A percentile compares a stretch with the other conserved stretches of the same genome.
phyloP scores from a whole-genome alignment of 37 sponge, comb jelly and placozoan species.

The Diacarnus erythraeanus region DNA sequence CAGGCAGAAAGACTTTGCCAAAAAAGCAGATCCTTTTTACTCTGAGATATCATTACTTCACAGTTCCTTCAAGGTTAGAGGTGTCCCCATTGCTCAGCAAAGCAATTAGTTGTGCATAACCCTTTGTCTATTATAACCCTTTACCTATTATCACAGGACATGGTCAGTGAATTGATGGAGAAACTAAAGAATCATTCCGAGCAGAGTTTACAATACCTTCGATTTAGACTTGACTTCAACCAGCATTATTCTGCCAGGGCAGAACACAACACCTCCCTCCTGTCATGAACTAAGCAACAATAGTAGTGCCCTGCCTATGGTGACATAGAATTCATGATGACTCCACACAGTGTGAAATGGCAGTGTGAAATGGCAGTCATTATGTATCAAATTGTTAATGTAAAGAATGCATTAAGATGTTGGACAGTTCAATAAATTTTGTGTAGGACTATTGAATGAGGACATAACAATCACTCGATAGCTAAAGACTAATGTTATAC shows the following conservation, averaged over 20 bases:
- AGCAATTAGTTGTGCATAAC: not conserved
- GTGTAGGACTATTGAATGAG: no score
- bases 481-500: no score
- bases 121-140: not conserved
- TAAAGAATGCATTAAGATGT: no score
- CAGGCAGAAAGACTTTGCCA: slow-evolving; percentile 44
- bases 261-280: no score
- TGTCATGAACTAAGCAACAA: no score
- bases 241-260: slow-evolving; percentile 62
- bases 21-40: slow-evolving; percentile 10
- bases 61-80: slow-evolving; percentile 55
- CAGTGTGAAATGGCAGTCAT: no score
- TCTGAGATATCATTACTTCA: slow-evolving; percentile 50
- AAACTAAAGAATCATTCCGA: slow-evolving; percentile 59
- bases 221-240: slow-evolving; percentile 91
- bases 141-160: slow-evolving; percentile 30
- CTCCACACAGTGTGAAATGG: no score
- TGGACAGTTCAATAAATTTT: no score
- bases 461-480: no score
- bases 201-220: slow-evolving; percentile 79
- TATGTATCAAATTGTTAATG: no score
- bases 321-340: no score
- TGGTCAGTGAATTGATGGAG: slow-evolving; percentile 59
- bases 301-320: no score
- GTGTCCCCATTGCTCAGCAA: not conserved